These are phyloP conservation scores for Venusia cambrica DNA, from an alignment of 2,888 invertebrate genomes.

Conservation along the genomic window DNA sequence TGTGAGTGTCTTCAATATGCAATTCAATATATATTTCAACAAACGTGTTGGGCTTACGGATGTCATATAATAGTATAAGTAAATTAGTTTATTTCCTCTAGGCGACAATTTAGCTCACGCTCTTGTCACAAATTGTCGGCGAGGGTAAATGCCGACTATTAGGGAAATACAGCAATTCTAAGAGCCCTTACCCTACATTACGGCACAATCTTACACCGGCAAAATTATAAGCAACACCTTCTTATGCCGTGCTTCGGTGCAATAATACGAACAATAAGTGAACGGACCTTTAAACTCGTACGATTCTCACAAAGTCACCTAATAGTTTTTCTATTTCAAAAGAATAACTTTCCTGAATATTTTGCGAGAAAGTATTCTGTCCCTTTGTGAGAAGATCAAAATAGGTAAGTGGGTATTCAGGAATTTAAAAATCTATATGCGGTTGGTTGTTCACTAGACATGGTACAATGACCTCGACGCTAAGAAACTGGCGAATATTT, in stretches of 20 bases:
- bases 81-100: slow-evolving; percentile 80
- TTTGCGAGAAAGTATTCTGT: slow-evolving; percentile 15
- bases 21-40: slow-evolving; percentile 54
- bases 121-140: slow-evolving; percentile 79
- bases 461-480: slow-evolving; percentile 39
- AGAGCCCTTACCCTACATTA: slow-evolving; percentile 76
- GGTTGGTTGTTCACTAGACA: slow-evolving; percentile 23
- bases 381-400: slow-evolving; percentile 14
- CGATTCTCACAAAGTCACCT: slow-evolving; percentile 29
- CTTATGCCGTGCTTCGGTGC: slow-evolving; percentile 66
- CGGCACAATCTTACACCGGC: slow-evolving; percentile 73
- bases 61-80: slow-evolving; percentile 68
- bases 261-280: slow-evolving; percentile 59
- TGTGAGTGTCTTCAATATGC: slow-evolving; percentile 42
- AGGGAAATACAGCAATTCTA: slow-evolving; percentile 80
- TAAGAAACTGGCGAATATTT: slow-evolving; percentile 69
- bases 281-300: slow-evolving; percentile 43
- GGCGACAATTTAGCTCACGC: slow-evolving; percentile 78
- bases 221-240: slow-evolving; percentile 79
- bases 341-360: slow-evolving; percentile 20
- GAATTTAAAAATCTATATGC: slow-evolving; percentile 20
- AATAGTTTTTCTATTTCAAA: slow-evolving; percentile 13
- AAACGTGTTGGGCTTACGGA: slow-evolving; percentile 58
- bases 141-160: slow-evolving; percentile 79
- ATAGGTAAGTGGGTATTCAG: slow-evolving; percentile 12